Evolutionary conservation across 2,113 vertebrate species (phyloP), one percentile per base, ranked within the genome.

Genomic region (Pavo muticus): DNA sequence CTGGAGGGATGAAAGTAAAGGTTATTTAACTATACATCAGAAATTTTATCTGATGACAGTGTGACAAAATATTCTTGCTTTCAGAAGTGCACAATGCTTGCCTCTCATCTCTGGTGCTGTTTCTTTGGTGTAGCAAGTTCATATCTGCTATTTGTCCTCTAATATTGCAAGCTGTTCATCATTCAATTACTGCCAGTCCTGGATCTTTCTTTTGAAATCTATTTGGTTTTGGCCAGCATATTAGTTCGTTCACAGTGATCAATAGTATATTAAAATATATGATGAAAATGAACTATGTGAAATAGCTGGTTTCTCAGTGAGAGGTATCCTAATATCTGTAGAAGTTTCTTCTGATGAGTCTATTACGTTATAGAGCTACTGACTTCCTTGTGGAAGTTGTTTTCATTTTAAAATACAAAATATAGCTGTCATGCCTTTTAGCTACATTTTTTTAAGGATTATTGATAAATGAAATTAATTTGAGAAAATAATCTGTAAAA

Each of bases 1-100:
- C 88, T 88, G 81, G 92, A 94, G 79, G 77, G 87, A 97, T 97
- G 78, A 97, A 98, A 97, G 97, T 91, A 88, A 96, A 97, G 90
- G 90, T 96, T 97, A 96, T 97, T 98, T 97, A 97, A 91, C 92
- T 86, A 72, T 79, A 84, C 52, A 93, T 95, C 87, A 90, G 82
- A 96, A 97, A 94, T 83, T 73, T 76, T 90, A 89, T 95, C 84
- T 96, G 91, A 87, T 95, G 91, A 71, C 72, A 95, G 69, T 45
- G 17, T 88, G 84, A 91, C 90, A 91, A 91, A 95, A 76, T 76
- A 84, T 87, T 84, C 65, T n/a, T 37, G 4, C 40, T 47, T 85
- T 72, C 63, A 39, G 70, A 74, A 84, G 67, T 24, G 24, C 56
- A 14, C 37, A 77, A 50, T 25, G 40, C 64, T 63, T 69, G 24